Base-by-base conservation (phyloP, 2,888 invertebrate species). In the Oscheius sp. region DNA sequence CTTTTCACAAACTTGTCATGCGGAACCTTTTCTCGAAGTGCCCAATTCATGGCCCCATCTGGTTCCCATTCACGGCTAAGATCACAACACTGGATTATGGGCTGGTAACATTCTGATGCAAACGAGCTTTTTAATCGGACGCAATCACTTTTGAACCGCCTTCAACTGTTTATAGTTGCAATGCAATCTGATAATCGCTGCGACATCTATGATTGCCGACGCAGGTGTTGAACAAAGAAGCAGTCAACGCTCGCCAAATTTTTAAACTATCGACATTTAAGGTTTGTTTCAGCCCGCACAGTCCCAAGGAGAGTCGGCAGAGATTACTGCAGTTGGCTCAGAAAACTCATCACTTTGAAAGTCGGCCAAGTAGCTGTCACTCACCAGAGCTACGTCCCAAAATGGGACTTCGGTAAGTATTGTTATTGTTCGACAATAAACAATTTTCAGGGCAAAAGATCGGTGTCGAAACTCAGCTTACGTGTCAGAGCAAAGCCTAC, bases 401-500 rank as follows among this genome's bases (percentile, higher is more conserved):
- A 65, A 73, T 73, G 73, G 73, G 73, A 66, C 65, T 73, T n/a
- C 32, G 73, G 73, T 73, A 29, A 9, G 55, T 35, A 1, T 62
- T 50, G 29, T 51, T 51, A 9, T 33, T 42, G 10, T 42, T 5
- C 10, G 33, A 51, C 7, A 21, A 32, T 21, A 35, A 33, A 32
- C 29, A 70, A 11, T 35, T 48, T 62, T 63, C 21, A 75, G 75
- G 35, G 70, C 59, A 48, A 75, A 75, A 35, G 70, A 70, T 48
- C 55, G 33, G 21, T 37, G 57, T 13, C 62, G 75, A 21, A 60
- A 63, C 35, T 75, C 75, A 29, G 60, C 71, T 37, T 50, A 47
- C 53, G 68, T 71, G 32, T 75, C 75, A 21, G 75, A 75, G 35
- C 75, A 75, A 48, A 71, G 70, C 29, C 50, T 75, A 13, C 75